These are phyloP conservation scores for Neoitamus cyanurus DNA, from an alignment of 2,888 invertebrate species.

Conservation along the genomic window DNA sequence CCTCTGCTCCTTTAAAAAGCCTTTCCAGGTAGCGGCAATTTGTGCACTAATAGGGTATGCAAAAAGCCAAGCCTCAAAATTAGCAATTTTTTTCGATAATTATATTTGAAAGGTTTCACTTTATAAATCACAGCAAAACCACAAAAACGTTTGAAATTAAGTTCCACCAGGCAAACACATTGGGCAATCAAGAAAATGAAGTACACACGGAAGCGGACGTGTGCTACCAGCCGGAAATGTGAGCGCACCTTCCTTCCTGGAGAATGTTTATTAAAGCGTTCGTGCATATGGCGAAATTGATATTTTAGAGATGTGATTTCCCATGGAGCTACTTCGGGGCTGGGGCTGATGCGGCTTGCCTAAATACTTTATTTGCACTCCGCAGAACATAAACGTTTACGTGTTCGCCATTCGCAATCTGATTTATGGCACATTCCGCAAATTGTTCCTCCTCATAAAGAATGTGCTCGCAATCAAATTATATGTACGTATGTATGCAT, in stretches of 20 bases:
- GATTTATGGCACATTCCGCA: background rate
- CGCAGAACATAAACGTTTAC: background rate
- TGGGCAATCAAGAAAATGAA: background rate
- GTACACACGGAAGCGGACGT: background rate
- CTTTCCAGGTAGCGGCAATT: too few species aligned
- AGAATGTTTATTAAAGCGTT: constrained; percentile 11
- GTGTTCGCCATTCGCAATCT: background rate
- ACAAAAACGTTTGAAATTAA: background rate
- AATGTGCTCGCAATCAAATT: background rate
- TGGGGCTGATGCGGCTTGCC: background rate
- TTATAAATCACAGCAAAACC: background rate
- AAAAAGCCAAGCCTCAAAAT: background rate
- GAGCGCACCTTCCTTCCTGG: background rate
- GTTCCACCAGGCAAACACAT: background rate
- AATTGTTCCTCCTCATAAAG: background rate
- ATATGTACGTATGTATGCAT: too few species aligned
- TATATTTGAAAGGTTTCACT: background rate
- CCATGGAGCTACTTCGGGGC: background rate
- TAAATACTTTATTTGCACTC: background rate
- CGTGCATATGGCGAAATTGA: constrained; percentile 24
- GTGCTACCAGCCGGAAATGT: background rate
- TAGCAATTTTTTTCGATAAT: background rate
- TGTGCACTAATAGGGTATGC: background rate
- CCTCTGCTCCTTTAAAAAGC: too few species aligned
- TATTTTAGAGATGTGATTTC: constrained; percentile 32